These are phyloP conservation scores for Kobus ellipsiprymnus DNA, from an alignment of 2,113 vertebrate species.

Conservation along the genomic window DNA sequence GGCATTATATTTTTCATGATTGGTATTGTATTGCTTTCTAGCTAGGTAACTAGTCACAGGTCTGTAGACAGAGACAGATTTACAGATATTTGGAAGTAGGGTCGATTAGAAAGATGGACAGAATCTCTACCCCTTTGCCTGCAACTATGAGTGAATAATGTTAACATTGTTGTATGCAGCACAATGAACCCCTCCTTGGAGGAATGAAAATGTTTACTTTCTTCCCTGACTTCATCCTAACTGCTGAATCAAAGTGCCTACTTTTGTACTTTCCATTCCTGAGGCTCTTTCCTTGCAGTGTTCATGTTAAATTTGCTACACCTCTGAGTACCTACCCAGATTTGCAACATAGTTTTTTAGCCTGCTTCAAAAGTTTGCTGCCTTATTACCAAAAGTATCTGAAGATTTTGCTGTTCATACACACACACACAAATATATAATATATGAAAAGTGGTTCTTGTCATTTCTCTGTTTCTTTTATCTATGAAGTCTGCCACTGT, in stretches of 20 bases:
- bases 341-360: neutral
- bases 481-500: neutral
- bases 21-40: neutral
- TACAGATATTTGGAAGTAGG: neutral
- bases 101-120: neutral
- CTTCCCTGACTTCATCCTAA: neutral
- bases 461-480: neutral
- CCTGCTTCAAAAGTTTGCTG: neutral
- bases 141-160: neutral
- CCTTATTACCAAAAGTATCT: neutral
- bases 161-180: neutral
- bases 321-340: neutral
- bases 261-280: neutral
- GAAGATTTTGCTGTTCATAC: neutral
- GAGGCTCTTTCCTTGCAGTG: neutral
- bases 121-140: neutral
- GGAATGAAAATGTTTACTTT: neutral
- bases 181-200: neutral
- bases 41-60: neutral
- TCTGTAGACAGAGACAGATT: neutral
- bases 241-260: neutral
- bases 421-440: neutral
- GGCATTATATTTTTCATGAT: neutral
- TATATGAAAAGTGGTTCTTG: neutral
- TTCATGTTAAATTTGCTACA: neutral